Evolutionary conservation across 2,113 vertebrate genomes (phyloP), one percentile per base, ranked within the genome.

Genomic region (Glaucidium brasilianum): DNA sequence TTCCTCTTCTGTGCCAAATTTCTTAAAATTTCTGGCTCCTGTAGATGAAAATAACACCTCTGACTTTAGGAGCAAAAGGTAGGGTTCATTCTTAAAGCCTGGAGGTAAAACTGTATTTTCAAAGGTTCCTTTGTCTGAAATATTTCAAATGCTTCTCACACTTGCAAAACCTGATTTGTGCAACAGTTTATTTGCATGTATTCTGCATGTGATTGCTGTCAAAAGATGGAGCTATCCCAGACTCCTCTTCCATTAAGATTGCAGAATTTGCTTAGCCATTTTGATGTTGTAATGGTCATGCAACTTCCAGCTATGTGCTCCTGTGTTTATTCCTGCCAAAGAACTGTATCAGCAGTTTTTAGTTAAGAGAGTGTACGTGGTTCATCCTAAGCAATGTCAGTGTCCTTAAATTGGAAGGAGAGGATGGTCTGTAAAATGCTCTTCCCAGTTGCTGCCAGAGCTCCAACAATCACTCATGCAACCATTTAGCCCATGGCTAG

Each of bases 1-100:
- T 97, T 99, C 99, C 73, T 99, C 99, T 92, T 99, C 99, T 98
- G 99, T 99, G 98, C 99, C 99, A 98, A 99, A 99, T 98, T 99
- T 99, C 98, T 98, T 99, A 98, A 99, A 99, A 99, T 99, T 99
- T 98, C 98, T 99, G 99, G 99, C 99, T 97, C 99, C 99, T 96
- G 98, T 99, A 97, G 98, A 99, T 98, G 99, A 99, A 98, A 99
- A 99, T 97, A 99, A 98, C 98, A 98, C 98, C 95, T 98, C 97
- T 97, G 98, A 99, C 93, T 98, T 98, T 98, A 98, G 98, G 96
- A 98, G 55, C 93, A 92, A 97, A 98, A 98, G 98, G 98, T 99
- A 99, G 98, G 98, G 97, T 62, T 95, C 67, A 49, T 15, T 96
- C 85, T 92, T 67, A 74, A 89, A 78, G 71, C 41, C 47, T 85